Evolutionary conservation across 2,888 invertebrate species (phyloP).

Genomic region (Enchytraeus crypticus): DNA sequence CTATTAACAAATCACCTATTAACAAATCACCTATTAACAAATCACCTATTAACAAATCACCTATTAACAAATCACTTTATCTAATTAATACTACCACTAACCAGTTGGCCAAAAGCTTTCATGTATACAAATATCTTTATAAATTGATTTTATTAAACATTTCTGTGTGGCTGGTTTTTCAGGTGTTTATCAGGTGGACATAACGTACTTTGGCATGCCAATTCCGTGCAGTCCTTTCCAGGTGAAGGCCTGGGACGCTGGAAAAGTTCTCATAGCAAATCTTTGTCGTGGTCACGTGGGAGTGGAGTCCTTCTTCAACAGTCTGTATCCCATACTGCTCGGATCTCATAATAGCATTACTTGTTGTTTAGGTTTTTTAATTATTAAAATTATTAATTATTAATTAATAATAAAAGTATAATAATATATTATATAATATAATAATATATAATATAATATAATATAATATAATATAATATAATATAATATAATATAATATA

Average conservation of each 20-base stretch:
- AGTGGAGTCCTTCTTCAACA: slow-evolving; percentile 20
- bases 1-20: no score
- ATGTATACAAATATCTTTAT: no score
- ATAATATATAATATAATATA: no score
- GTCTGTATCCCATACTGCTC: slow-evolving; percentile 19
- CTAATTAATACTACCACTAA: no score
- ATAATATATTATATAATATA: neutral
- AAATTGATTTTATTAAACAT: no score
- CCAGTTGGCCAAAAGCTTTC: no score
- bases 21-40: no score
- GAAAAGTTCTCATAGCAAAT: slow-evolving; percentile 55
- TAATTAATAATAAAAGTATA: neutral
- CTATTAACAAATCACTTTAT: neutral
- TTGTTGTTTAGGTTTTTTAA: neutral
- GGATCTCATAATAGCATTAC: neutral
- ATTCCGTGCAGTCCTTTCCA: slow-evolving; percentile 88
- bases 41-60: no score
- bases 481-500: no score
- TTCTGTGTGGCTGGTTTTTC: no score
- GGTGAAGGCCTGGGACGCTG: slow-evolving; percentile 67
- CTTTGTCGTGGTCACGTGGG: slow-evolving; percentile 19
- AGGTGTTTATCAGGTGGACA: slow-evolving; percentile 43
- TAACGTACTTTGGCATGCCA: slow-evolving; percentile 49
- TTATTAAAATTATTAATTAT: neutral
- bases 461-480: no score